Base-by-base conservation (phyloP, 2,888 invertebrate species). In the Dicyrtomina minuta region DNA sequence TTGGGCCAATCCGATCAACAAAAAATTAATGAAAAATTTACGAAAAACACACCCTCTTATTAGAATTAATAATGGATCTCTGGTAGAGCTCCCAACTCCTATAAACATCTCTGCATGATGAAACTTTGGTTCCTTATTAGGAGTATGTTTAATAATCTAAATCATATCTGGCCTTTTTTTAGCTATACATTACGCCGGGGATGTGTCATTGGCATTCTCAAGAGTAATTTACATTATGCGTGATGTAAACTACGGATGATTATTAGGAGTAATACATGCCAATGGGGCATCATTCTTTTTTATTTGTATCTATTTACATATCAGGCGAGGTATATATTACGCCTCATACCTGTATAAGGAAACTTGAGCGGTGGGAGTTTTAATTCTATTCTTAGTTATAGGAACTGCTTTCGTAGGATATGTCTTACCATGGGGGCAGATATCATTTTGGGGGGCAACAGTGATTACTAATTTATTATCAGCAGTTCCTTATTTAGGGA, bases 401-500 rank as follows among this genome's bases (percentile, higher is more conserved):
- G 87, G 82, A 79, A 88, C 89, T 59, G 89, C 89, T 24, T 91
- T 91, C 81, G 83, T 90, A 84, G 90, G 90, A 0, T 91, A 91
- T 84, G 89, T 90, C 0, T 74, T 90, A 79, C 89, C 89, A 0
- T 90, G 90, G 82, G 90, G 90, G 8, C 90, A 91, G 88, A 91
- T 91, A 86, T 90, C 89, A 1, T 90, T 89, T 81, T 90, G 90
- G 86, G 89, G 89, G 1, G 89, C 90, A n/a, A n/a, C n/a, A 46
- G 89, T 90, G n/a, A 90, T 90, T 87, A 89, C 89, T 41, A 90
- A 89, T 80, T 78, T 91, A 78, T 72, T 90, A 72, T 90, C 90
- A 0, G 88, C 89, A 2, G 86, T 90, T 12, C 90, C 90, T 0
- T 89, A 87, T 75, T 79, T 90, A 82, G 90, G 89, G 15, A 82